Percentiles rank a stretch among this genome's conserved stretches.
These are phyloP conservation scores for Eupithecia centaureata DNA, from an alignment of 2,888 invertebrate species.

Conservation along the genomic window DNA sequence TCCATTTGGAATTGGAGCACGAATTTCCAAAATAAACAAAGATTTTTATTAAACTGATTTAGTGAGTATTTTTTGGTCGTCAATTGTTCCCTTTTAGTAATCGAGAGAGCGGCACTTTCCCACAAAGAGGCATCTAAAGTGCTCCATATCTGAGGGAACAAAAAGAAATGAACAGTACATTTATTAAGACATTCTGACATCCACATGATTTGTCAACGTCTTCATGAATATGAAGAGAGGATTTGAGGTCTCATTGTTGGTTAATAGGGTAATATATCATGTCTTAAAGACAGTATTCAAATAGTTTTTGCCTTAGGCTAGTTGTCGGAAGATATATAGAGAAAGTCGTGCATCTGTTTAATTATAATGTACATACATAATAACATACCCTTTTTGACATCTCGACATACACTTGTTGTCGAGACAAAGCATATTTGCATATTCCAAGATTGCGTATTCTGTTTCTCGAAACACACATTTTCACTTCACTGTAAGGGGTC, in stretches of 20 bases:
- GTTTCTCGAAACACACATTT: background rate
- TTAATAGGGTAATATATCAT: conserved; percentile 19
- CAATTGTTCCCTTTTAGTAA: background rate
- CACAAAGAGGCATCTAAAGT: conserved; percentile 28
- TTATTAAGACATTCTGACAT: conserved; percentile 41
- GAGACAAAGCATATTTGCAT: conserved; percentile 14
- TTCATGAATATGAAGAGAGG: conserved; percentile 34
- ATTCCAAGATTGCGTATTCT: background rate
- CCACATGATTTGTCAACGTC: conserved; percentile 42
- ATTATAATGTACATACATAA: conserved; percentile 2
- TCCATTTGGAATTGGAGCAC: conserved; percentile 29
- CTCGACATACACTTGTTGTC: background rate
- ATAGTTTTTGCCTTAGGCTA: conserved; percentile 20
- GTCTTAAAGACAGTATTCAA: conserved; percentile 16
- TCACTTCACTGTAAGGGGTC: background rate
- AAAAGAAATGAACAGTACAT: conserved; percentile 42
- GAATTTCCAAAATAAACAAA: conserved; percentile 37
- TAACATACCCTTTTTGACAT: conserved; percentile 11
- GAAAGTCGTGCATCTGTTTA: conserved; percentile 1
- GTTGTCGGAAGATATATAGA: conserved; percentile 3
- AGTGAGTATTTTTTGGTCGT: background rate
- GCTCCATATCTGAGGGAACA: conserved; percentile 39
- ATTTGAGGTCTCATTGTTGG: conserved; percentile 27
- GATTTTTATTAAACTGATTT: conserved; percentile 22
- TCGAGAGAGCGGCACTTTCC: background rate